Conservation (phyloP, 1,140 invertebrate genomes). For the Sitophilus oryzae region DNA sequence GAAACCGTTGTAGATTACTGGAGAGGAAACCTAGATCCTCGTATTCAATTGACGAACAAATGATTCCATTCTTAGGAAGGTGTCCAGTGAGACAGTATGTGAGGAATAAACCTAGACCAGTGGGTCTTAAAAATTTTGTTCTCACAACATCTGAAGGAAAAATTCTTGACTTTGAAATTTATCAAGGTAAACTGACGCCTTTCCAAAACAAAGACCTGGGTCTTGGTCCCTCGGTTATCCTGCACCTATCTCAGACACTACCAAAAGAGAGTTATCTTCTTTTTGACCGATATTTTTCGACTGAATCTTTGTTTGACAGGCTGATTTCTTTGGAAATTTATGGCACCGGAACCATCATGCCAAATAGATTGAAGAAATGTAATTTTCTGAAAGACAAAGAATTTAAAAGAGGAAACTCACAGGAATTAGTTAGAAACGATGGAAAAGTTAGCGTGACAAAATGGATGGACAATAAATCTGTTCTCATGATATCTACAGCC, state of each 20-base stretch:
- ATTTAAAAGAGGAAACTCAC: too few species aligned
- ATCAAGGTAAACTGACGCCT: slow-evolving; percentile 19
- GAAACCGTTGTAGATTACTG: too few species aligned
- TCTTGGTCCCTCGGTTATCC: too few species aligned
- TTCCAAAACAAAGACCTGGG: slow-evolving; percentile 14
- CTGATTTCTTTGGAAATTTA: slow-evolving; percentile 9
- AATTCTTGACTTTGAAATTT: slow-evolving; percentile 32
- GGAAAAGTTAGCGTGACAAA: too few species aligned
- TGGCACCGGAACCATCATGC: too few species aligned
- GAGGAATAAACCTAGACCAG: slow-evolving; percentile 30
- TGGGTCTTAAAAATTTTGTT: slow-evolving; percentile 31
- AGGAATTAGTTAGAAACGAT: too few species aligned
- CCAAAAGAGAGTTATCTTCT: slow-evolving; percentile 28
- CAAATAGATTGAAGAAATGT: slow-evolving; percentile 15
- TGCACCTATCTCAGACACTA: too few species aligned
- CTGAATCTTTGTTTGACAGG: too few species aligned
- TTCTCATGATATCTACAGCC: neutral
- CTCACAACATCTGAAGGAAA: slow-evolving; percentile 24
- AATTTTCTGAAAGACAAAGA: slow-evolving; percentile 15
- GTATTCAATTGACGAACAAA: slow-evolving; percentile 32
- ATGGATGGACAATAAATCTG: slow-evolving; percentile 13
- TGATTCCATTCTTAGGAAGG: too few species aligned
- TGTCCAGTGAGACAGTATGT: slow-evolving; percentile 27
- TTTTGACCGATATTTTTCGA: slow-evolving; percentile 36
- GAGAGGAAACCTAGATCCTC: neutral